These are phyloP conservation scores for Pseudanteris insignis DNA, from an alignment of 2,888 invertebrate species.

Conservation along the genomic window DNA sequence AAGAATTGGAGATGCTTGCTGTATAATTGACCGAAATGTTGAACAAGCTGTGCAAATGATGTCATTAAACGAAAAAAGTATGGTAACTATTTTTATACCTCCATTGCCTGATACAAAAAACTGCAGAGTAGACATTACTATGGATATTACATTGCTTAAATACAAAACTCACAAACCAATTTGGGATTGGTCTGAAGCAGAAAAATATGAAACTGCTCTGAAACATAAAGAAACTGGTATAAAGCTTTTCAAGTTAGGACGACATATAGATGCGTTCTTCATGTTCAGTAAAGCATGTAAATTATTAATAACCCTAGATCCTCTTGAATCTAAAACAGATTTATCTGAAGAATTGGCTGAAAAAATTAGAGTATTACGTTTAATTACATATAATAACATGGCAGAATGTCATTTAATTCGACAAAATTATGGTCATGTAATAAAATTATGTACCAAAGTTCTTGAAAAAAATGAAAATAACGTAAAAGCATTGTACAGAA, in stretches of 20 bases:
- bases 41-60: slow-evolving; percentile 70
- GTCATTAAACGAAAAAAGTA: slow-evolving; percentile 68
- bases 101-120: slow-evolving; percentile 55
- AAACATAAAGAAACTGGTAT: slow-evolving; percentile 72
- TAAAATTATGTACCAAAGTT: slow-evolving; percentile 71
- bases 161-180: slow-evolving; percentile 68
- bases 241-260: slow-evolving; percentile 72
- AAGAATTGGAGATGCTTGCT: slow-evolving; percentile 68
- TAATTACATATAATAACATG: slow-evolving; percentile 81
- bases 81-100: slow-evolving; percentile 54
- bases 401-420: slow-evolving; percentile 81
- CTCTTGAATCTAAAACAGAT: slow-evolving; percentile 63
- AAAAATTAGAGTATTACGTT: slow-evolving; percentile 70
- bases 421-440: slow-evolving; percentile 73
- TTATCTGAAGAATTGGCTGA: slow-evolving; percentile 68
- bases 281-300: slow-evolving; percentile 80
- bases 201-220: slow-evolving; percentile 68
- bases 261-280: slow-evolving; percentile 75
- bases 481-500: slow-evolving; percentile 68
- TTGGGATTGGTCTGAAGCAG: slow-evolving; percentile 71
- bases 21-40: slow-evolving; percentile 69
- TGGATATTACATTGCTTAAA: slow-evolving; percentile 66
- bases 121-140: slow-evolving; percentile 63
- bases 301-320: slow-evolving; percentile 74
- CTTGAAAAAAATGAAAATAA: slow-evolving; percentile 65